These are phyloP conservation scores for Hiodon tergisus DNA, from an alignment of 2,113 vertebrate species.

Conservation along the genomic window DNA sequence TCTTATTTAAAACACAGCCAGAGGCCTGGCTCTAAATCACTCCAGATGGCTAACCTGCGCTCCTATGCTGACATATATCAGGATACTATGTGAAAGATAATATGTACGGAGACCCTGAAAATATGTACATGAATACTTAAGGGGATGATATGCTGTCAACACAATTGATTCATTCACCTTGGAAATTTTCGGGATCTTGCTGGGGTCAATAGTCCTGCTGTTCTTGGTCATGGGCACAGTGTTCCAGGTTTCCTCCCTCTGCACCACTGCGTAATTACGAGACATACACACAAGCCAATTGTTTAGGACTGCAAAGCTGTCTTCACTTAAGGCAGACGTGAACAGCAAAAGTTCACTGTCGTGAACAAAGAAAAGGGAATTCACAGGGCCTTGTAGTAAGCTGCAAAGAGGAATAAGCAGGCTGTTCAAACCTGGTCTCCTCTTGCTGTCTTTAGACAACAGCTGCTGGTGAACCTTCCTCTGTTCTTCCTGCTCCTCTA, in stretches of 20 bases:
- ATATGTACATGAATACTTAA: no score
- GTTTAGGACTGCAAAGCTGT: not conserved
- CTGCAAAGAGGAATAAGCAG: conserved; percentile 55
- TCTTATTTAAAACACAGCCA: no score
- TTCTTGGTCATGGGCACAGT: conserved; percentile 94
- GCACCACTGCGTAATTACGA: conserved; percentile 46
- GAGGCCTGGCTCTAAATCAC: no score
- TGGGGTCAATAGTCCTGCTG: conserved; percentile 91
- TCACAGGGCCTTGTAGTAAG: conserved; percentile 29
- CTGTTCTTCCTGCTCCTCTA: conserved; percentile 96
- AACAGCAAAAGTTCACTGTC: not conserved
- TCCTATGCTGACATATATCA: no score
- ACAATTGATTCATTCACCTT: conserved; percentile 64
- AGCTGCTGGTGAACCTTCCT: conserved; percentile 91
- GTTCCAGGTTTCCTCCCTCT: conserved; percentile 92
- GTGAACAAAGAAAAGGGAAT: no score
- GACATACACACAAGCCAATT: not conserved
- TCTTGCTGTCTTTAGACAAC: conserved; percentile 86
- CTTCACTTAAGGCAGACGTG: no score
- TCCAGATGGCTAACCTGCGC: no score
- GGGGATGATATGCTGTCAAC: not conserved
- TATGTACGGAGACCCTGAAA: no score
- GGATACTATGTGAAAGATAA: no score
- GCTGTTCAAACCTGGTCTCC: conserved; percentile 77
- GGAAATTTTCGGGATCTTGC: conserved; percentile 97